Percentiles rank a stretch among this genome's conserved stretches.
Conservation (phyloP, 2,797 vertebrate genomes). For the Chloroceryle inda region DNA sequence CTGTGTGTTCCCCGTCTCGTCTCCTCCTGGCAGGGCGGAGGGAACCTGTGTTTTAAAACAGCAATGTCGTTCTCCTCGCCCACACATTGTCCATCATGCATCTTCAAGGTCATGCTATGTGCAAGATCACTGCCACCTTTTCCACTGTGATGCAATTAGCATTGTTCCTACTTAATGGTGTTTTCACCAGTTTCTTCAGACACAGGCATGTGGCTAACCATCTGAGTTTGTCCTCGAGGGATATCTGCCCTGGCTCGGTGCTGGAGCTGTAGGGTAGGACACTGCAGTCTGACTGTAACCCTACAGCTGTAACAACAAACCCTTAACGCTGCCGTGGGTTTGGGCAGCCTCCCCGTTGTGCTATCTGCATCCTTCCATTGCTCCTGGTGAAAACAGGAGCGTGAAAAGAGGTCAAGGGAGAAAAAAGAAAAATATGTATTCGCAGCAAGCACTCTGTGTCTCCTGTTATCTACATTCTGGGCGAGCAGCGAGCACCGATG, state of each 20-base stretch:
- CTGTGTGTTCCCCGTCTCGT: neutral
- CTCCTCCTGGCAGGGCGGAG: neutral
- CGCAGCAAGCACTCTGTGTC: neutral
- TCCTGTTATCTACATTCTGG: slow-evolving; percentile 25
- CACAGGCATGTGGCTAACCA: neutral
- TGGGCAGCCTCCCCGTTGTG: neutral
- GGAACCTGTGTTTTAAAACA: neutral
- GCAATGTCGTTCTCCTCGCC: neutral
- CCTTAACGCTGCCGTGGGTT: neutral
- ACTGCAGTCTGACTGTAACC: neutral
- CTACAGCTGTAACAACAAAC: neutral
- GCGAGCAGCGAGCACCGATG: rapidly evolving
- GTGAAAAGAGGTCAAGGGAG: slow-evolving; percentile 57
- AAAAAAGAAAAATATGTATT: slow-evolving; percentile 14
- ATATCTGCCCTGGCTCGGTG: neutral
- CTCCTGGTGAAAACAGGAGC: slow-evolving; percentile 49
- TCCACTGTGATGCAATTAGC: neutral
- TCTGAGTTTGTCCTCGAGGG: neutral
- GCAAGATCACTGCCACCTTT: neutral
- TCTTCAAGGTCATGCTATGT: neutral
- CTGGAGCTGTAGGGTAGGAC: neutral
- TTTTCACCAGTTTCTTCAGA: neutral
- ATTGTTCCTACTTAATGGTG: neutral
- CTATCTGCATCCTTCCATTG: neutral
- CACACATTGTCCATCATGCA: neutral